phyloP scores from a whole-genome alignment of 2,797 vertebrate species.

The Sebastiscus albofasciatus region DNA sequence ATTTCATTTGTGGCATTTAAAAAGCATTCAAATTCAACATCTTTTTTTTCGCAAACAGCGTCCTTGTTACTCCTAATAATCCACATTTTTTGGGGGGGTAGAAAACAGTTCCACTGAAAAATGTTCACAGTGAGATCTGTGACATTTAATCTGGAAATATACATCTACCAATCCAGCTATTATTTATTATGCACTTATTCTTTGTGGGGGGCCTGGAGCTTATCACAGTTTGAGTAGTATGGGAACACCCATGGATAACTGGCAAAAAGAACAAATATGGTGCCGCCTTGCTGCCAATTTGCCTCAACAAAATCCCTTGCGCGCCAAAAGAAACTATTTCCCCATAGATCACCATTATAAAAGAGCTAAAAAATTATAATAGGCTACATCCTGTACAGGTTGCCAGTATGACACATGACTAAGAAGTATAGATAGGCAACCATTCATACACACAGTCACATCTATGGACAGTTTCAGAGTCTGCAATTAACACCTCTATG shows the following conservation, averaged over 20 bases:
- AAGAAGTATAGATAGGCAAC: neutral
- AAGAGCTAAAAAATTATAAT: neutral
- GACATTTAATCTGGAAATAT: constrained; percentile 1
- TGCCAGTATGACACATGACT: neutral
- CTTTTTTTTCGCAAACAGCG: neutral
- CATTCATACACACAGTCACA: neutral
- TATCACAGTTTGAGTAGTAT: neutral
- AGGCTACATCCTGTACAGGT: neutral
- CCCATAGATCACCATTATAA: neutral
- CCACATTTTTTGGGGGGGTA: neutral
- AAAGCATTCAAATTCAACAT: neutral
- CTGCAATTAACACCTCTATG: neutral
- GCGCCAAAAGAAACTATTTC: neutral
- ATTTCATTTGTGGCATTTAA: neutral
- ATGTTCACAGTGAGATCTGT: neutral
- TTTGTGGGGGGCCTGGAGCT: neutral
- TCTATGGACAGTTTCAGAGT: neutral
- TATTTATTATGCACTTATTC: neutral
- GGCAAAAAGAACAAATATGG: neutral
- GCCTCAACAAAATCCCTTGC: neutral
- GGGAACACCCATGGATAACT: neutral
- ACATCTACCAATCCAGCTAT: neutral
- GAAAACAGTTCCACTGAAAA: neutral
- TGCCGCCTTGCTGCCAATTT: neutral
- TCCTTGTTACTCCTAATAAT: neutral